These are phyloP conservation scores for Euura saliciscinereae DNA, from an alignment of 1,140 invertebrate genomes.

Conservation along the genomic window DNA sequence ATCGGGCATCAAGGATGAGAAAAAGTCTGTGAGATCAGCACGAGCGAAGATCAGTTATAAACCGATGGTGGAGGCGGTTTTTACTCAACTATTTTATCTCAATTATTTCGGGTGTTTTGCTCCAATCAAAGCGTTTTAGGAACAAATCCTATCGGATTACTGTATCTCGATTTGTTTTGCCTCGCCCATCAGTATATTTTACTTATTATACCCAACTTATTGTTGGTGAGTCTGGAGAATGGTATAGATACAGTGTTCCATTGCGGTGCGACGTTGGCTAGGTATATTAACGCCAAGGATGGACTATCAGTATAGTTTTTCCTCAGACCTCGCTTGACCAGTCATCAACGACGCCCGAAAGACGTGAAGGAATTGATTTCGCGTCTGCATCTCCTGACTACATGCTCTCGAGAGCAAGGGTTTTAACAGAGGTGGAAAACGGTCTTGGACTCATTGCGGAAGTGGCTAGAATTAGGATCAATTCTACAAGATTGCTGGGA, in stretches of 20 bases:
- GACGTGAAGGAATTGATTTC: not conserved
- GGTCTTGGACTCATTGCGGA: not conserved
- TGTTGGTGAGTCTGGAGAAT: no score
- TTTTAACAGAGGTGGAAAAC: no score
- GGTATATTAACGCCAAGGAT: not conserved
- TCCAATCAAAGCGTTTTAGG: not conserved
- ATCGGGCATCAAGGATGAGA: no score
- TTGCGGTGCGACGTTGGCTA: not conserved
- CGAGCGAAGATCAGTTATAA: not conserved
- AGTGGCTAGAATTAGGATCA: not conserved
- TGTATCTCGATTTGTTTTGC: not conserved
- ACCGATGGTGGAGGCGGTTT: not conserved
- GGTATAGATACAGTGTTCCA: not conserved
- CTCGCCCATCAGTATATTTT: not conserved
- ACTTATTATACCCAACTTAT: not conserved
- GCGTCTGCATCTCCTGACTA: not conserved
- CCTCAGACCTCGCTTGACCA: not conserved
- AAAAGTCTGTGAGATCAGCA: not conserved
- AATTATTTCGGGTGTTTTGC: not conserved
- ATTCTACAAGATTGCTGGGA: not conserved
- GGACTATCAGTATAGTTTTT: not conserved
- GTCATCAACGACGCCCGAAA: not conserved
- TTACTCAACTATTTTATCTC: not conserved
- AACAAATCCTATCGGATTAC: not conserved
- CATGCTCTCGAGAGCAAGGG: not conserved